phyloP scores from a whole-genome alignment of 1,140 invertebrate genomes.

The Aporrectodea caliginosa region DNA sequence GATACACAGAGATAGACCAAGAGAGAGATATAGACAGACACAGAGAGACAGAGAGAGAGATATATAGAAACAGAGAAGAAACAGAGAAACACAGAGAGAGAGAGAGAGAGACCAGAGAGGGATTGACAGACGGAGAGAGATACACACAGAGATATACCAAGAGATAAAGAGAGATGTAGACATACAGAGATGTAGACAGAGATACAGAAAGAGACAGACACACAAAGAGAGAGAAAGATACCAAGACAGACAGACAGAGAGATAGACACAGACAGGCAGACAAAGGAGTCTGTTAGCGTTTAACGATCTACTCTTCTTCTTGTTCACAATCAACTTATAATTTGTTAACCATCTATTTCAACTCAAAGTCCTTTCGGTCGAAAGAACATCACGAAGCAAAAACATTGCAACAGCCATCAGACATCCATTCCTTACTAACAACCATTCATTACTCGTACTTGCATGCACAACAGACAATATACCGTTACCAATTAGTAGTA shows the following conservation, averaged over 20 bases:
- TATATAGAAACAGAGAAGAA: background rate
- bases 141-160: background rate
- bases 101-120: background rate
- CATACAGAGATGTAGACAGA: background rate
- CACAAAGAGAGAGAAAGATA: background rate
- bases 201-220: background rate
- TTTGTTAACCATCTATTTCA: no score
- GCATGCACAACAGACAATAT: no score
- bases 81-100: background rate
- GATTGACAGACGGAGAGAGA: background rate
- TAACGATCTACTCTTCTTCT: no score
- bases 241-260: background rate
- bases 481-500: no score
- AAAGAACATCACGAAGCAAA: no score
- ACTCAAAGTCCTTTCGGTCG: no score
- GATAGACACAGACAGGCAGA: background rate
- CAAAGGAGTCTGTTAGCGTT: background rate
- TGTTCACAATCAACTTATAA: no score
- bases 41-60: background rate
- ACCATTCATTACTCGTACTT: no score
- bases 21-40: background rate
- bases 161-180: background rate
- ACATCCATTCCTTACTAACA: no score
- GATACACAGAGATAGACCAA: background rate
- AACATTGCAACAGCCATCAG: no score